A percentile compares a stretch with the other conserved stretches of the same genome.
Evolutionary conservation across 2,888 invertebrate species (phyloP).

Genomic region (Melieria picta): DNA sequence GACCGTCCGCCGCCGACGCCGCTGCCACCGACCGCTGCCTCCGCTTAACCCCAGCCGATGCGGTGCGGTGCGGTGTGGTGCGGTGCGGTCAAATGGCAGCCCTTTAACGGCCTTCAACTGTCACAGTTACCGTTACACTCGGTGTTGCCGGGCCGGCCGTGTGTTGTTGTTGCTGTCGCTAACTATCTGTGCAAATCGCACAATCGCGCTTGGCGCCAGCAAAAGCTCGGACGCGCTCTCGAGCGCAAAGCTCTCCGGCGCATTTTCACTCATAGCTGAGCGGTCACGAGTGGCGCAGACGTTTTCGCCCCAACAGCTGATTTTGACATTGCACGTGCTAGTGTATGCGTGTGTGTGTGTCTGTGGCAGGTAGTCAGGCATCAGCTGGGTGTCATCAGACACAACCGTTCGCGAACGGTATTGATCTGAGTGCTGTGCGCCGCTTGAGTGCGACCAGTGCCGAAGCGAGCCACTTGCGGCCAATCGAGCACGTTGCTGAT

Average conservation of each 20-base stretch:
- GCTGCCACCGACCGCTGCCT: not conserved
- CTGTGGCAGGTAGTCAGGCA: conserved; percentile 22
- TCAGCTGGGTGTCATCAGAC: conserved; percentile 34
- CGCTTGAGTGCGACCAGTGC: conserved; percentile 4
- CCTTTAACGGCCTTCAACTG: conserved; percentile 50
- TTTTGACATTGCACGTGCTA: conserved; percentile 17
- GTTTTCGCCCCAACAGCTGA: conserved; percentile 28
- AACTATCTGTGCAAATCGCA: too few species aligned
- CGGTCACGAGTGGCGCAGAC: conserved; percentile 4
- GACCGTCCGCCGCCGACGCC: not conserved
- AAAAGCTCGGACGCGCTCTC: conserved; percentile 4
- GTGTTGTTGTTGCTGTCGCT: too few species aligned
- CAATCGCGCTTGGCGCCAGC: too few species aligned
- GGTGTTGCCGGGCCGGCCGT: not conserved
- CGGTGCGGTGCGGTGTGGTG: conserved; percentile 10
- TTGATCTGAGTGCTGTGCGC: conserved; percentile 35
- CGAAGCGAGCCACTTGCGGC: too few species aligned
- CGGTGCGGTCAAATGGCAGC: conserved; percentile 37
- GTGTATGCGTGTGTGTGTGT: not conserved
- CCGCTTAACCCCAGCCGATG: conserved; percentile 1
- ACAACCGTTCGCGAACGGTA: conserved; percentile 36
- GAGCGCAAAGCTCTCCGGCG: not conserved
- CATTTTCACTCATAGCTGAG: conserved; percentile 15
- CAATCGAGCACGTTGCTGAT: too few species aligned
- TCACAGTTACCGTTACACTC: conserved; percentile 50